Conservation (phyloP, 2,113 vertebrate genomes). For the Chloropsis hardwickii region DNA sequence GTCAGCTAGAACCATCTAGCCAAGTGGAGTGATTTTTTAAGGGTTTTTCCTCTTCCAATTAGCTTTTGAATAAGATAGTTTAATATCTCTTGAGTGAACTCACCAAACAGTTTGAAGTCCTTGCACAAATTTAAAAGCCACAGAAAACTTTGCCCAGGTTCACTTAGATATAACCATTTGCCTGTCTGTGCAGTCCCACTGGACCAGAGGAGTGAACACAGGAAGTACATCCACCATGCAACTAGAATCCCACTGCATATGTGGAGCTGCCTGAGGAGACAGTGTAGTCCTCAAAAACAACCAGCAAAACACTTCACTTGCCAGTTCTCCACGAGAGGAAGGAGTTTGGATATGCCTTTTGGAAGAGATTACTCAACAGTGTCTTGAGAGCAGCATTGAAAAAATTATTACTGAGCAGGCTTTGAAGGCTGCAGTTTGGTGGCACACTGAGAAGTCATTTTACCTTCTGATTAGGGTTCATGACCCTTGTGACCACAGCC, state of each 20-base stretch:
- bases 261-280: not conserved
- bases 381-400: not conserved
- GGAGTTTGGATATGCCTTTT: not conserved
- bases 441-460: not conserved
- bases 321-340: not conserved
- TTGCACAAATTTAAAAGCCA: not conserved
- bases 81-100: not conserved
- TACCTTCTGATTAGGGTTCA: not conserved
- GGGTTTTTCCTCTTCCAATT: not conserved
- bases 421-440: not conserved
- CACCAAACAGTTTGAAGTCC: not conserved
- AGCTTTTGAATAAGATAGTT: not conserved
- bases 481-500: not conserved
- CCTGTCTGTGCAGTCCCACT: not conserved
- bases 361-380: not conserved
- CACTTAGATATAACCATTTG: not conserved
- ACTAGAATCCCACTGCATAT: rapidly evolving
- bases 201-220: not conserved
- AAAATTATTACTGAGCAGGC: not conserved
- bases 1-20: not conserved
- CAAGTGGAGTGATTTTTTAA: not conserved
- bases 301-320: not conserved
- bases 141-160: not conserved
- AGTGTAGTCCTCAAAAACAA: not conserved
- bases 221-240: not conserved